Conservation (phyloP, 2,797 vertebrate species). For the Emys orbicularis region DNA sequence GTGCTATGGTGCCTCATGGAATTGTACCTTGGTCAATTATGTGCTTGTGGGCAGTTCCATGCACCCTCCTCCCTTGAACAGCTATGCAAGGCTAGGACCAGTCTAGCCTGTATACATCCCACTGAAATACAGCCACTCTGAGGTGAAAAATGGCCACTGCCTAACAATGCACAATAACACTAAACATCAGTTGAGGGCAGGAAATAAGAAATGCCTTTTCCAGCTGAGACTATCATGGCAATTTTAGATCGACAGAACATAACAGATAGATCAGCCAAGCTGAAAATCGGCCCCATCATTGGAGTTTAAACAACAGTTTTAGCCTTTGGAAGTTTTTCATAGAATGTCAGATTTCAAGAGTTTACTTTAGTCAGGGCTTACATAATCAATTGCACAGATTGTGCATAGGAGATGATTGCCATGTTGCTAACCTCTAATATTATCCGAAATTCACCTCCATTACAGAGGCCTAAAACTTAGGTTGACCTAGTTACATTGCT, state of each 20-base stretch:
- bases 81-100: background rate
- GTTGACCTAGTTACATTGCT: no score
- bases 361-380: constrained; percentile 43
- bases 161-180: constrained; percentile 39
- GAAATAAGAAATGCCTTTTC: constrained; percentile 64
- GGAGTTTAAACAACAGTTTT: constrained; percentile 56
- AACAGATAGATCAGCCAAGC: constrained; percentile 48
- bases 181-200: constrained; percentile 41
- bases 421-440: background rate
- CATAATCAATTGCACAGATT: constrained; percentile 18
- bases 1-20: background rate
- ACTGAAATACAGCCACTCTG: constrained; percentile 40
- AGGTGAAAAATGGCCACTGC: constrained; percentile 37
- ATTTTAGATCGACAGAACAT: constrained; percentile 66
- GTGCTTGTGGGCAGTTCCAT: background rate
- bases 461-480: no score
- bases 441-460: background rate
- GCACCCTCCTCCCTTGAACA: background rate
- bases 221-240: constrained; percentile 59
- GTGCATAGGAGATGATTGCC: background rate
- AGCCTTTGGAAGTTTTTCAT: constrained; percentile 51
- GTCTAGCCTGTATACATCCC: constrained; percentile 18
- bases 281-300: constrained; percentile 50
- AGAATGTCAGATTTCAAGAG: constrained; percentile 53
- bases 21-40: background rate